Percentiles rank a stretch among this genome's conserved stretches.
Conservation (phyloP, 2,797 vertebrate genomes). For the Silurus lanzhouensis region DNA sequence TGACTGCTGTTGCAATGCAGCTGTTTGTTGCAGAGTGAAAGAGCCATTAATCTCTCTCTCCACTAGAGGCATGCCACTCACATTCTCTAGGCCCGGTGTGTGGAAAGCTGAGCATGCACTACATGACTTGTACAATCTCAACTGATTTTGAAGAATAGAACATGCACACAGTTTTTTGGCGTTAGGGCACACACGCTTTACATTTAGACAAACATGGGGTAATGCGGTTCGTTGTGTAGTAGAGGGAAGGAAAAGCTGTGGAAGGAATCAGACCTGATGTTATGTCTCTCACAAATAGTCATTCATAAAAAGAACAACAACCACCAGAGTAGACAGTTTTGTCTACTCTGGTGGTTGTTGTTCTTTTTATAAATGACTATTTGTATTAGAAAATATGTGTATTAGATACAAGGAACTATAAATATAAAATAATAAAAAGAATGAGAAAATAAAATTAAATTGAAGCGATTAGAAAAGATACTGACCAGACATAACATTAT, state of each 20-base stretch:
- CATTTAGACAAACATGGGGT: neutral
- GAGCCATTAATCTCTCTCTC: neutral
- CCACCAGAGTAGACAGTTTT: neutral
- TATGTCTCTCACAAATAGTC: neutral
- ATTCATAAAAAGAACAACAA: neutral
- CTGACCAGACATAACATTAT: no score
- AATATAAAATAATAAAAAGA: no score
- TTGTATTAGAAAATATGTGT: no score
- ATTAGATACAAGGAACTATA: no score
- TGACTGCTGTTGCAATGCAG: slow-evolving; percentile 24
- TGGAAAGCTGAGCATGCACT: neutral
- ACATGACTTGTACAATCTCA: neutral
- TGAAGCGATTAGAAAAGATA: no score
- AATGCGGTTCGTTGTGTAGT: neutral
- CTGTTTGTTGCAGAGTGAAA: slow-evolving; percentile 4
- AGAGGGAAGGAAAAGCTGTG: neutral
- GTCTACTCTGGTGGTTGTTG: no score
- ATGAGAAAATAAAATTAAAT: no score
- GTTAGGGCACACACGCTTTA: neutral
- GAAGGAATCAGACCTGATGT: neutral
- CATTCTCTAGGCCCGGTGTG: neutral
- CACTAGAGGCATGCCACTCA: slow-evolving; percentile 12
- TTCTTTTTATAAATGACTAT: no score
- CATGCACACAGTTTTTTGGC: neutral
- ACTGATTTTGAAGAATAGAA: neutral